These are phyloP conservation scores for Streptopelia turtur DNA, from an alignment of 2,797 vertebrate species.

Conservation along the genomic window DNA sequence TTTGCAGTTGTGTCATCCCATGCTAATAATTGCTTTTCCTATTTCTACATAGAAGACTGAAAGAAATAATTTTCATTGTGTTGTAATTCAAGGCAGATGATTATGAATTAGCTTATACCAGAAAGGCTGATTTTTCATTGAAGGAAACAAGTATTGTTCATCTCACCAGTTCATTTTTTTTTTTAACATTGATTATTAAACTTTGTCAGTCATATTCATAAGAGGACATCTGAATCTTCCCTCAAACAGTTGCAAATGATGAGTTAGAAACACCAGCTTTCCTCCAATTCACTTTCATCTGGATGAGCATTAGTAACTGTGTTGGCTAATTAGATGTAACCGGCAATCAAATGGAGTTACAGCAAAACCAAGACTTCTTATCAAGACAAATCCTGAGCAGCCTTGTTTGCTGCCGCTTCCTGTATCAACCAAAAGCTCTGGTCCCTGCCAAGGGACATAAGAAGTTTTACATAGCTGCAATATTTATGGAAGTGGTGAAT, in stretches of 20 bases:
- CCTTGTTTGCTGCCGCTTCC: background rate
- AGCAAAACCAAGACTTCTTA: background rate
- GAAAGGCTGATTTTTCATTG: slow-evolving; percentile 38
- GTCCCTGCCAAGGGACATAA: background rate
- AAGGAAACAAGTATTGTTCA: background rate
- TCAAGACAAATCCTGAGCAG: background rate
- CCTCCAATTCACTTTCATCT: background rate
- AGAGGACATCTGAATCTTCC: slow-evolving; percentile 28
- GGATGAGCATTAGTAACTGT: background rate
- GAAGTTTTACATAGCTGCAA: background rate
- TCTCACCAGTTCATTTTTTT: background rate
- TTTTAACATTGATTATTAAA: slow-evolving; percentile 38
- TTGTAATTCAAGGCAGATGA: slow-evolving; percentile 27
- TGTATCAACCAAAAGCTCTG: background rate
- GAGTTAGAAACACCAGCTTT: background rate
- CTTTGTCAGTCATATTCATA: background rate
- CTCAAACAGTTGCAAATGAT: slow-evolving; percentile 9
- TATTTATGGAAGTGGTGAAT: background rate
- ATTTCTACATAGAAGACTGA: background rate
- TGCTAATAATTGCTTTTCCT: background rate
- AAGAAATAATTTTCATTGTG: slow-evolving; percentile 2
- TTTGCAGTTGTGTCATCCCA: background rate
- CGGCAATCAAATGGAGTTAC: background rate
- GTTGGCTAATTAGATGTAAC: background rate
- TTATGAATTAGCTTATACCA: background rate